Conservation (phyloP, 1,140 invertebrate genomes). For the Aphaenogaster ashmeadi region DNA sequence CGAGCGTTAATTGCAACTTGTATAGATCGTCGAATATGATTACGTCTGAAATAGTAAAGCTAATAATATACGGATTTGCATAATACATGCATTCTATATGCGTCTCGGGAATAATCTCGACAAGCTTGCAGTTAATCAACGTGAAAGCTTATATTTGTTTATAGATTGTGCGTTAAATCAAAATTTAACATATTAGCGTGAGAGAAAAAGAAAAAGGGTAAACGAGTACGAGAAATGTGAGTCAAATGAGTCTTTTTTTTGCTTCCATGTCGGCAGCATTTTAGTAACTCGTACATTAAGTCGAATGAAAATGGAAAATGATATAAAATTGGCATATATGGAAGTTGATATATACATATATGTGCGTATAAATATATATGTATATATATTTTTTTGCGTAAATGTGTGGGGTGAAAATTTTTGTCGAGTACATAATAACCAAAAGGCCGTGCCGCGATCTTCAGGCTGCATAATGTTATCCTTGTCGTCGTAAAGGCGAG, state of each 20-base stretch:
- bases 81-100: not conserved
- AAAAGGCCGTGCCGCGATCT: constrained; percentile 42
- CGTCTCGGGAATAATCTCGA: constrained; percentile 2
- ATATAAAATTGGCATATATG: not conserved
- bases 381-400: constrained; percentile 47
- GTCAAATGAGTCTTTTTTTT: not conserved
- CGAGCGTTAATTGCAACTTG: constrained; percentile 22
- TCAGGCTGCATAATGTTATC: constrained; percentile 19
- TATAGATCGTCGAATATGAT: not conserved
- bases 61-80: constrained; percentile 4
- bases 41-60: constrained; percentile 6
- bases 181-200: constrained; percentile 13
- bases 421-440: constrained; percentile 2
- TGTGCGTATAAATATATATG: constrained; percentile 45
- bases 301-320: constrained; percentile 20
- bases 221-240: constrained; percentile 15
- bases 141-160: constrained; percentile 16
- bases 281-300: constrained; percentile 24
- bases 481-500: not conserved
- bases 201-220: not conserved
- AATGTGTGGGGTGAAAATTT: constrained; percentile 21
- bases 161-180: constrained; percentile 13
- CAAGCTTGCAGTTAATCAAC: constrained; percentile 21
- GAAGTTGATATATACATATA: constrained; percentile 57
- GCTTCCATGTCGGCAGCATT: constrained; percentile 22